phyloP scores from a whole-genome alignment of 2,113 vertebrate genomes.

The Sylvietta virens region DNA sequence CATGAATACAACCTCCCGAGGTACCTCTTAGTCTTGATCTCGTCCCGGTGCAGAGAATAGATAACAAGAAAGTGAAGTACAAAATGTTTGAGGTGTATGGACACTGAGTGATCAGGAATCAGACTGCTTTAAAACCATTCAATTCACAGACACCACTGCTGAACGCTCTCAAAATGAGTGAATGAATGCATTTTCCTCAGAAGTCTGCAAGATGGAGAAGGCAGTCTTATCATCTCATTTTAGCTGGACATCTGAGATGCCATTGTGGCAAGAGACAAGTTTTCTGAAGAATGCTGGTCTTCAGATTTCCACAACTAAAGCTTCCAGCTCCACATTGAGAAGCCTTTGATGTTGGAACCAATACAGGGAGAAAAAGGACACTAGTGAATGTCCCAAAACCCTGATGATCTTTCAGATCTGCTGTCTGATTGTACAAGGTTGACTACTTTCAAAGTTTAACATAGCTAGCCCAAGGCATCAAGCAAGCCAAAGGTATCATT shows the following conservation, averaged over 20 bases:
- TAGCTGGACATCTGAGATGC: not conserved
- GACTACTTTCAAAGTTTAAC: not conserved
- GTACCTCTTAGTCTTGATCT: not conserved
- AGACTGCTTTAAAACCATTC: not conserved
- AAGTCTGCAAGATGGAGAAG: not conserved
- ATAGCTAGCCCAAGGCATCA: not conserved
- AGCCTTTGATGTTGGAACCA: not conserved
- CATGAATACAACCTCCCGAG: not conserved
- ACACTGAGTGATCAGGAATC: not conserved
- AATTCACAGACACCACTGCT: not conserved
- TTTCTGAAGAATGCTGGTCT: not conserved
- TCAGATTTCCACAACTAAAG: not conserved
- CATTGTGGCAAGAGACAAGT: not conserved
- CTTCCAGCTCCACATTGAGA: not conserved
- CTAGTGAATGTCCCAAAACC: rapidly evolving
- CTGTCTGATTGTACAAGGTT: not conserved
- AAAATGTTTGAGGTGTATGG: not conserved
- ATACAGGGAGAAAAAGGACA: not conserved
- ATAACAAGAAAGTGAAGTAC: not conserved
- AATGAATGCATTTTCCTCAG: not conserved
- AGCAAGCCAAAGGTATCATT: not conserved
- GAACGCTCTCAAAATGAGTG: not conserved
- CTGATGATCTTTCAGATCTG: not conserved
- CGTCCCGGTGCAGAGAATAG: not conserved
- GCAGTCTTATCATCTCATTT: not conserved